Percentiles rank a stretch among this genome's conserved stretches.
These are phyloP conservation scores for Cotesia congregata DNA, from an alignment of 2,888 invertebrate genomes.

Conservation along the genomic window DNA sequence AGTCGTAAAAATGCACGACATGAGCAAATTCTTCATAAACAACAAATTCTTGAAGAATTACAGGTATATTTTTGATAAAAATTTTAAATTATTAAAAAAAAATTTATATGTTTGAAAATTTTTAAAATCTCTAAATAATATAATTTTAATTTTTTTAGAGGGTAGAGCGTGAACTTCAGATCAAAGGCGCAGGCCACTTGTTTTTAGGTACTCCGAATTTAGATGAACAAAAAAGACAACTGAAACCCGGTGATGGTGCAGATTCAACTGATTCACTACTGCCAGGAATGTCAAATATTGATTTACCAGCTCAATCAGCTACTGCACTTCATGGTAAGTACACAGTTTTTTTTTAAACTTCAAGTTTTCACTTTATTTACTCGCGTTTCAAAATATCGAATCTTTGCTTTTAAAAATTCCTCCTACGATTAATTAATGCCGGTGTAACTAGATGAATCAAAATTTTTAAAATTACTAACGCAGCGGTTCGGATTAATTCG, in stretches of 20 bases:
- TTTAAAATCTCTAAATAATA: background rate
- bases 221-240: slow-evolving; percentile 52
- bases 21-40: slow-evolving; percentile 78
- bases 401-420: background rate
- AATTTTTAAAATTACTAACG: background rate
- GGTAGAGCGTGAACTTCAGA: slow-evolving; percentile 79
- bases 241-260: slow-evolving; percentile 57
- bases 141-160: slow-evolving; percentile 69
- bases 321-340: slow-evolving; percentile 57
- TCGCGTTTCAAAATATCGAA: background rate
- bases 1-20: slow-evolving; percentile 68
- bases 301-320: slow-evolving; percentile 65
- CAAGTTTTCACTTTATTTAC: background rate
- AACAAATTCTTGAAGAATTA: slow-evolving; percentile 79
- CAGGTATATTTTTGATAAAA: slow-evolving; percentile 54
- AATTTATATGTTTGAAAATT: background rate
- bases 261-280: slow-evolving; percentile 63
- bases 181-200: slow-evolving; percentile 68
- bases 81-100: background rate
- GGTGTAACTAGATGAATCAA: background rate
- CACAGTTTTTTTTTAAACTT: background rate
- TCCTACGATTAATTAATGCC: background rate
- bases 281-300: slow-evolving; percentile 72
- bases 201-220: slow-evolving; percentile 59
- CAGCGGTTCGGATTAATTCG: background rate